Conservation (phyloP, 2,888 invertebrate species). For the Perdita meconis region DNA sequence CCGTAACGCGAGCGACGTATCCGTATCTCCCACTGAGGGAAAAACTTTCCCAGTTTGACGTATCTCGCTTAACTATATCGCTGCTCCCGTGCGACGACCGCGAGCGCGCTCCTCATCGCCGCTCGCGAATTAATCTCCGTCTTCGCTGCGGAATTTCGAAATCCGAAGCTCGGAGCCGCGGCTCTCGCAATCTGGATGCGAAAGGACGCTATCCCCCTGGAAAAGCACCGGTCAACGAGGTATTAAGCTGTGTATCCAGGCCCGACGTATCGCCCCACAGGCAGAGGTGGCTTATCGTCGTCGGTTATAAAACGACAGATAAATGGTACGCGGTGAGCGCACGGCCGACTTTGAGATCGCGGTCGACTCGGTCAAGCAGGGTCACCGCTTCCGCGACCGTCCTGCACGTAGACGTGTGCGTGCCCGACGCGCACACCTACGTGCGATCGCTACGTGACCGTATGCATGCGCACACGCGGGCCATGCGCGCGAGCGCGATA, state of each 20-base stretch:
- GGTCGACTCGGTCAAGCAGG: slow-evolving; percentile 52
- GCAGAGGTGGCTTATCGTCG: slow-evolving; percentile 41
- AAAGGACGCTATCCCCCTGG: background rate
- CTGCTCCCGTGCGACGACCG: no score
- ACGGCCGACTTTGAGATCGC: slow-evolving; percentile 56
- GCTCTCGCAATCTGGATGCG: slow-evolving; percentile 2
- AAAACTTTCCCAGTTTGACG: no score
- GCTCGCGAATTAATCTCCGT: no score
- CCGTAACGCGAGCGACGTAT: no score
- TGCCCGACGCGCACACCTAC: slow-evolving; percentile 1
- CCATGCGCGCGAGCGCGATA: slow-evolving; percentile 24
- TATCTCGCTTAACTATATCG: no score
- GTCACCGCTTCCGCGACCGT: slow-evolving; percentile 64
- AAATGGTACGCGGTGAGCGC: slow-evolving; percentile 41
- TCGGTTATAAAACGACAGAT: slow-evolving; percentile 58
- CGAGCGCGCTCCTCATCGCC: no score
- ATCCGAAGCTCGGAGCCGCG: slow-evolving; percentile 12
- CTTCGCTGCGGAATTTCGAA: background rate
- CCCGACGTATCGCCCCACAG: background rate
- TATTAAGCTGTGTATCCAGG: no score
- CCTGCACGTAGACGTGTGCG: slow-evolving; percentile 14
- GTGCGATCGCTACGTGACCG: background rate
- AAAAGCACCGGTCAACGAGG: slow-evolving; percentile 4
- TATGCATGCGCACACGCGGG: background rate
- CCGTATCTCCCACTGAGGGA: no score